These are phyloP conservation scores for Eclectus roratus DNA, from an alignment of 2,113 vertebrate genomes.

Conservation along the genomic window DNA sequence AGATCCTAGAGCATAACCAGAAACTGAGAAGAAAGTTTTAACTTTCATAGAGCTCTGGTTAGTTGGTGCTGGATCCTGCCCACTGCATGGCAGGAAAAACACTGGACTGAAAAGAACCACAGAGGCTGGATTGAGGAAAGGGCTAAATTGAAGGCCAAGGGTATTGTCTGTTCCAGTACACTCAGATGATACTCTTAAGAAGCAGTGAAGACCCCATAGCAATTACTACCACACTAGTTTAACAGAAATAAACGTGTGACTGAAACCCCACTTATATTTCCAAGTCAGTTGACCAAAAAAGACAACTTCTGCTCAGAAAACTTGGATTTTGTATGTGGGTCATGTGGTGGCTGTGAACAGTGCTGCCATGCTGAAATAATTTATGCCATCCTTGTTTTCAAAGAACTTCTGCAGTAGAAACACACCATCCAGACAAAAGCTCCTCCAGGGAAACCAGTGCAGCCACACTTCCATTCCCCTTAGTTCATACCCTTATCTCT, in stretches of 20 bases:
- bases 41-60: background rate
- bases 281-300: background rate
- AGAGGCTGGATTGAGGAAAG: background rate
- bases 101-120: background rate
- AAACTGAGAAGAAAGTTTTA: background rate
- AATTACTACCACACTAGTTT: background rate
- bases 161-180: background rate
- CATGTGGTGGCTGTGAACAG: background rate
- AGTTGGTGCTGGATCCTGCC: background rate
- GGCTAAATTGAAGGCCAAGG: background rate
- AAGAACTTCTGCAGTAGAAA: background rate
- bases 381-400: background rate
- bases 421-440: background rate
- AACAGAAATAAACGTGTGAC: background rate
- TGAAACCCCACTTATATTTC: background rate
- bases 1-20: background rate
- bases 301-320: background rate
- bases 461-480: background rate
- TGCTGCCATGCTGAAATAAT: background rate
- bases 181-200: background rate
- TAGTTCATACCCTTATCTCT: background rate
- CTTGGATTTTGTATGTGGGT: background rate
- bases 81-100: background rate
- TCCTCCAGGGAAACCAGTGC: background rate
- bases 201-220: background rate